phyloP scores from a whole-genome alignment of 92 coral and sea anemone genomes.

The Palythoa heliodiscus region DNA sequence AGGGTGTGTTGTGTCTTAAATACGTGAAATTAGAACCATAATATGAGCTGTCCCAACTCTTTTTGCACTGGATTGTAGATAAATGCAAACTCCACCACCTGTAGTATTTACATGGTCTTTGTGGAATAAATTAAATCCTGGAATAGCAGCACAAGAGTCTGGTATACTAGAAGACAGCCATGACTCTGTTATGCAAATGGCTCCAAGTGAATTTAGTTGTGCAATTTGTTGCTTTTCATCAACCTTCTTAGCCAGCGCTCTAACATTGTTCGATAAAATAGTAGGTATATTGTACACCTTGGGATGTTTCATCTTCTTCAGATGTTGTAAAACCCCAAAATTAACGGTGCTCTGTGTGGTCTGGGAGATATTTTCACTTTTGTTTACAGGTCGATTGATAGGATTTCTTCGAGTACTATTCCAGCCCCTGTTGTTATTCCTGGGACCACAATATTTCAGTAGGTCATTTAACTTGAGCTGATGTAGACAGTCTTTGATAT shows the following conservation, averaged over 20 bases:
- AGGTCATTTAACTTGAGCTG: constrained; percentile 18
- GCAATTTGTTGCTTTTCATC: constrained; percentile 50
- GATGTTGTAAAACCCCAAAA: background rate
- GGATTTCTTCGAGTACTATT: constrained; percentile 26
- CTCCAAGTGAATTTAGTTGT: constrained; percentile 14
- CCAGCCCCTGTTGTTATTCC: constrained; percentile 19
- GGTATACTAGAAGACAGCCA: constrained; percentile 53
- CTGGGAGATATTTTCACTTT: background rate
- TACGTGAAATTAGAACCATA: no score
- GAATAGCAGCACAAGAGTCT: constrained; percentile 52
- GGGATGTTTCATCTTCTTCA: background rate
- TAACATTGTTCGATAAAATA: constrained; percentile 41
- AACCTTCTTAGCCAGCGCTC: constrained; percentile 40
- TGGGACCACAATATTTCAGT: background rate
- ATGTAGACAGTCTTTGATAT: background rate
- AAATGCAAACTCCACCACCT: background rate
- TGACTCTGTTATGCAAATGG: constrained; percentile 50
- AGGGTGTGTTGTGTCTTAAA: no score
- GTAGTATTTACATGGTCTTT: constrained; percentile 31
- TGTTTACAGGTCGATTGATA: background rate
- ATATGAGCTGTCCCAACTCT: no score
- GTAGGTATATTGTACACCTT: constrained; percentile 40
- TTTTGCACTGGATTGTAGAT: no score
- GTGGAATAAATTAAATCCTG: constrained; percentile 52
- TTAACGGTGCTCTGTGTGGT: background rate